Evolutionary conservation across 2,888 invertebrate genomes (phyloP).

Genomic region (Listrodromus nycthemerus): DNA sequence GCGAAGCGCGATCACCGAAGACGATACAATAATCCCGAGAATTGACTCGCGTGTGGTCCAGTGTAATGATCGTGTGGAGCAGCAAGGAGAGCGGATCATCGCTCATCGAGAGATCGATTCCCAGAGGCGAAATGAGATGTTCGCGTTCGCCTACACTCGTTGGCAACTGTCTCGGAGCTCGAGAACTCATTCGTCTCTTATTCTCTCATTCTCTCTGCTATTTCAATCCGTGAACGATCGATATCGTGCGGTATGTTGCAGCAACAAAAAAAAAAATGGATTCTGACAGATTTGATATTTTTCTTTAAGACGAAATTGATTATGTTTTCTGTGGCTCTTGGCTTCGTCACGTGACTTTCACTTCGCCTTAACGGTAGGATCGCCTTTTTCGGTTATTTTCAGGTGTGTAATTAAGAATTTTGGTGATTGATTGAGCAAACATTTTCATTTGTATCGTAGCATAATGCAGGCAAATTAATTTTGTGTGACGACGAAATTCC

Average conservation of each 20-base stretch:
- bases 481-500: too few species aligned
- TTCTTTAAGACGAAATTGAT: too few species aligned
- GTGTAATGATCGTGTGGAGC: conserved; percentile 53
- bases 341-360: too few species aligned
- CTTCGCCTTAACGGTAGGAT: too few species aligned
- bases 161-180: conserved; percentile 55
- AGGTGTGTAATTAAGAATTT: too few species aligned
- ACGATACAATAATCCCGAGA: conserved; percentile 60
- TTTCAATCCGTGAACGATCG: conserved; percentile 6
- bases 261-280: neutral
- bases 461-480: too few species aligned
- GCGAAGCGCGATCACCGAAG: conserved; percentile 60
- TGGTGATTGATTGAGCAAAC: too few species aligned
- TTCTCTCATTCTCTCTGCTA: conserved; percentile 22
- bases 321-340: too few species aligned
- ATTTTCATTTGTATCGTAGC: too few species aligned
- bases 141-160: conserved; percentile 55
- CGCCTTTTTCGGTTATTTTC: too few species aligned
- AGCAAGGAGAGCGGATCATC: conserved; percentile 70
- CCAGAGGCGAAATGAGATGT: conserved; percentile 72
- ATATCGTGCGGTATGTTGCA: neutral
- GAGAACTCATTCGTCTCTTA: conserved; percentile 56
- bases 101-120: conserved; percentile 75
- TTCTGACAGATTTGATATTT: too few species aligned
- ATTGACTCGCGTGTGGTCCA: conserved; percentile 60